Evolutionary conservation across 2,888 invertebrate species (phyloP).

Genomic region (Netelia virgata): DNA sequence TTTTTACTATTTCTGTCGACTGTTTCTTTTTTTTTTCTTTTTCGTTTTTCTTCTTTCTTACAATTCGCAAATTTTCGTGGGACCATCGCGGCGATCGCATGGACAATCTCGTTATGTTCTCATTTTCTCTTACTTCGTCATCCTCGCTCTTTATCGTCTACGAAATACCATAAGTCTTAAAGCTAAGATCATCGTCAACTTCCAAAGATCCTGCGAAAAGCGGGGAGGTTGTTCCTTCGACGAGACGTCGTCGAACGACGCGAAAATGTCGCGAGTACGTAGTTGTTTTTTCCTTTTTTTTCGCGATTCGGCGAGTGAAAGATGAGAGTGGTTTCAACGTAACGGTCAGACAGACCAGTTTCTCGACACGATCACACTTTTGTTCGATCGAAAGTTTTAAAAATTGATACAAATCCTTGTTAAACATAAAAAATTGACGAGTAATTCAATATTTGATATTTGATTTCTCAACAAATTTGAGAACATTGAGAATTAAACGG

Average conservation of each 20-base stretch:
- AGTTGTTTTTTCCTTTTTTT: not conserved
- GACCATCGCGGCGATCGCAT: slow-evolving; percentile 76
- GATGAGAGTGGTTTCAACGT: not conserved
- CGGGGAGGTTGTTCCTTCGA: slow-evolving; percentile 42
- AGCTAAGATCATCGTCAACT: slow-evolving; percentile 71
- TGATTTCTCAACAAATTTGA: too few species aligned
- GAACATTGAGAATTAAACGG: too few species aligned
- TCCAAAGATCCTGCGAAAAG: slow-evolving; percentile 60
- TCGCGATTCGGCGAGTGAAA: slow-evolving; percentile 20
- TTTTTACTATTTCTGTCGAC: slow-evolving; percentile 11
- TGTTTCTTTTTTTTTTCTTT: slow-evolving; percentile 16
- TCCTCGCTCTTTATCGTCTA: slow-evolving; percentile 62
- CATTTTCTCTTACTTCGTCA: slow-evolving; percentile 12
- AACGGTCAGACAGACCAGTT: slow-evolving; percentile 2
- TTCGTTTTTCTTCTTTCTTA: slow-evolving; percentile 43
- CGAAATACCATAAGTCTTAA: slow-evolving; percentile 76
- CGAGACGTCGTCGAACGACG: slow-evolving; percentile 23
- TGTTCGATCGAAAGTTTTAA: not conserved
- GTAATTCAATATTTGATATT: too few species aligned
- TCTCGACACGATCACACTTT: not conserved
- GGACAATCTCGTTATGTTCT: slow-evolving; percentile 70
- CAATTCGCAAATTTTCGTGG: slow-evolving; percentile 56
- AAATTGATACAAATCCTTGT: too few species aligned
- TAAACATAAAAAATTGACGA: too few species aligned
- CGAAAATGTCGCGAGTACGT: not conserved